phyloP scores from a whole-genome alignment of 2,888 invertebrate species.

The Andrena marginata region DNA sequence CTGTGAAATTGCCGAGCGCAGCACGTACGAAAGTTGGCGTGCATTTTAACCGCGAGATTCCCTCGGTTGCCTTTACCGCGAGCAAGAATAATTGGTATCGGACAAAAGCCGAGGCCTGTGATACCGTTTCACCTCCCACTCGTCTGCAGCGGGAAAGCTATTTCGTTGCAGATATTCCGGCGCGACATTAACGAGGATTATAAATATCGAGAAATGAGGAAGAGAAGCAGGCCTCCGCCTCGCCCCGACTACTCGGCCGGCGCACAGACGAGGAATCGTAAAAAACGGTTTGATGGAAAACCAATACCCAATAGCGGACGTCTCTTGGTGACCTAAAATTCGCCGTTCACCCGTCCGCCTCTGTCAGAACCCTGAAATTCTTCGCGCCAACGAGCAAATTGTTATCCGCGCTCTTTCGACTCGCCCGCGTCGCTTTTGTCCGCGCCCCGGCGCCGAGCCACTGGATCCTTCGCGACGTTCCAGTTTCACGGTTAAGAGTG shows the following conservation, averaged over 20 bases:
- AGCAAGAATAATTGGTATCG: slow-evolving; percentile 12
- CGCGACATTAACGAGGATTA: slow-evolving; percentile 62
- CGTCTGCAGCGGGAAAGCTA: slow-evolving; percentile 28
- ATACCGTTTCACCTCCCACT: background rate
- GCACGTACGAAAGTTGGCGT: background rate
- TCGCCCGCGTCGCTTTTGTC: background rate
- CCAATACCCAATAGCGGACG: slow-evolving; percentile 71
- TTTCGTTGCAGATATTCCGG: slow-evolving; percentile 19
- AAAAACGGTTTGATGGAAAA: slow-evolving; percentile 71
- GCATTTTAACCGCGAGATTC: background rate
- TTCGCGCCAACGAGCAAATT: slow-evolving; percentile 25
- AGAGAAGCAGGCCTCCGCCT: slow-evolving; percentile 27
- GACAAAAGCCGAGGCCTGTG: background rate
- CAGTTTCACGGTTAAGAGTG: background rate
- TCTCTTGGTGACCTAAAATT: slow-evolving; percentile 63
- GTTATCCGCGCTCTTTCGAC: background rate
- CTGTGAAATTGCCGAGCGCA: too few relatives aligned
- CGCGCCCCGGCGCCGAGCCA: too few relatives aligned
- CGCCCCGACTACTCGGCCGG: slow-evolving; percentile 17
- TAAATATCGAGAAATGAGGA: slow-evolving; percentile 61
- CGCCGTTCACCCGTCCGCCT: slow-evolving; percentile 27
- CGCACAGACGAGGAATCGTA: slow-evolving; percentile 40
- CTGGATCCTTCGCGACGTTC: background rate
- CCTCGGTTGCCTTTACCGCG: background rate
- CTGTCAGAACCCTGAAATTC: slow-evolving; percentile 46